Percentiles rank a stretch among this genome's conserved stretches.
These are phyloP conservation scores for Caenorhabditis panamensis DNA, from an alignment of 2,888 invertebrate species.

Conservation along the genomic window DNA sequence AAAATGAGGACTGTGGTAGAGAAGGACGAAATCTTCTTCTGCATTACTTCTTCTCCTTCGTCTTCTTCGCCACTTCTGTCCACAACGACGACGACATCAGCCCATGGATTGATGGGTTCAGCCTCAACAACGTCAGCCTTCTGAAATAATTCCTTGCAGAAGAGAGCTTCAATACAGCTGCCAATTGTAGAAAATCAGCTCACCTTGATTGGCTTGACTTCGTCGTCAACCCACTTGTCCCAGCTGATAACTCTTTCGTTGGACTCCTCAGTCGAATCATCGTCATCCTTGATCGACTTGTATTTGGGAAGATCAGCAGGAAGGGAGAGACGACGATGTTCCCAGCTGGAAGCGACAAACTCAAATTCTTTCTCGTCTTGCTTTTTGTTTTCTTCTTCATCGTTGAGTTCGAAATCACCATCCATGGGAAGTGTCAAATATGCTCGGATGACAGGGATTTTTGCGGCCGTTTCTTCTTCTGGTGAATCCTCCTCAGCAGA, in stretches of 20 bases:
- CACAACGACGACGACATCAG: neutral
- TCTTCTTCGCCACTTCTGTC: too few relatives aligned
- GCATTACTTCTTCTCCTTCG: neutral
- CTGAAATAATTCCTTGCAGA: slow-evolving; percentile 1
- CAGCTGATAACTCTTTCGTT: slow-evolving; percentile 29
- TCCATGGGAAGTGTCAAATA: too few relatives aligned
- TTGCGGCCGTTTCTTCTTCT: neutral
- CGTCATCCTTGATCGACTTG: too few relatives aligned
- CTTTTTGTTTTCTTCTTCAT: neutral
- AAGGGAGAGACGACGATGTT: too few relatives aligned
- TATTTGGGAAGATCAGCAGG: too few relatives aligned
- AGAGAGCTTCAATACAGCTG: too few relatives aligned
- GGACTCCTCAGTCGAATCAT: neutral
- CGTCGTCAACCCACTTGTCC: slow-evolving; percentile 57
- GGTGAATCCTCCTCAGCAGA: neutral
- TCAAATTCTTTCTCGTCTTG: too few relatives aligned
- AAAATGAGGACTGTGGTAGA: neutral
- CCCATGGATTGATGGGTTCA: slow-evolving; percentile 1
- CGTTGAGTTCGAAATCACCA: neutral
- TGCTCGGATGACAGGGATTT: too few relatives aligned
- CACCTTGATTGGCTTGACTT: slow-evolving; percentile 29
- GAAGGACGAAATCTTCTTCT: neutral
- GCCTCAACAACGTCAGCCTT: slow-evolving; percentile 27
- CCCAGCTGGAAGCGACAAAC: too few relatives aligned
- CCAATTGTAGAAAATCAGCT: neutral